Evolutionary conservation across 2,888 invertebrate genomes (phyloP).

Genomic region (Sclerodermus sp.): DNA sequence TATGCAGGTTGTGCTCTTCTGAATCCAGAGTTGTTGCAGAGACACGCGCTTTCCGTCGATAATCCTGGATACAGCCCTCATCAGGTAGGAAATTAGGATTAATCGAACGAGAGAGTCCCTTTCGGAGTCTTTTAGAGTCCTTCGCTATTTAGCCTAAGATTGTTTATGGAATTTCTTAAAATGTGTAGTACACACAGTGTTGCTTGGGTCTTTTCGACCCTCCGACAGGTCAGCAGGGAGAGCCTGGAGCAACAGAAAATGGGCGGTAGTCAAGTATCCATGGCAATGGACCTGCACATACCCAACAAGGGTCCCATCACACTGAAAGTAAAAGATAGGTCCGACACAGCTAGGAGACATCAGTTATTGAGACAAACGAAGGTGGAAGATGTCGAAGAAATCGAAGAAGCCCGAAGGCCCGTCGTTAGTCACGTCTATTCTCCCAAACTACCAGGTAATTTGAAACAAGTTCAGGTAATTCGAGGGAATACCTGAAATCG

Average conservation of each 20-base stretch:
- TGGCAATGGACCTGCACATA: slow-evolving; percentile 76
- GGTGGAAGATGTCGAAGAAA: slow-evolving; percentile 70
- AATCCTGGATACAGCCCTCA: slow-evolving; percentile 64
- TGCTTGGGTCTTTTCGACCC: too few relatives aligned
- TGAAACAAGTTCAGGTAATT: background rate
- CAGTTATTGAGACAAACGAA: slow-evolving; percentile 76
- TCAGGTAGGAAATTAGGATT: slow-evolving; percentile 26
- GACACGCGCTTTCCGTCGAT: slow-evolving; percentile 83
- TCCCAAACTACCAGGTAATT: slow-evolving; percentile 39
- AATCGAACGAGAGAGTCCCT: too few relatives aligned
- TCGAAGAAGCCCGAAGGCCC: slow-evolving; percentile 35
- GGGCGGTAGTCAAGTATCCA: slow-evolving; percentile 69
- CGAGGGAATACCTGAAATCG: too few relatives aligned
- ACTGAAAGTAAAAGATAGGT: slow-evolving; percentile 66
- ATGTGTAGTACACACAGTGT: too few relatives aligned
- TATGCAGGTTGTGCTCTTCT: slow-evolving; percentile 62
- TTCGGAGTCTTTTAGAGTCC: too few relatives aligned
- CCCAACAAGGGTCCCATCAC: slow-evolving; percentile 66
- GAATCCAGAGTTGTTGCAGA: slow-evolving; percentile 68
- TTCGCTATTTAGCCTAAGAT: too few relatives aligned
- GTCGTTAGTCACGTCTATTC: slow-evolving; percentile 27
- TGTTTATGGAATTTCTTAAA: too few relatives aligned
- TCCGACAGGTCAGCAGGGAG: slow-evolving; percentile 43
- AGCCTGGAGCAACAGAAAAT: slow-evolving; percentile 63
- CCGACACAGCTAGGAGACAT: slow-evolving; percentile 71